Evolutionary conservation across 2,113 vertebrate species (phyloP).

Genomic region (Chitala chitala): DNA sequence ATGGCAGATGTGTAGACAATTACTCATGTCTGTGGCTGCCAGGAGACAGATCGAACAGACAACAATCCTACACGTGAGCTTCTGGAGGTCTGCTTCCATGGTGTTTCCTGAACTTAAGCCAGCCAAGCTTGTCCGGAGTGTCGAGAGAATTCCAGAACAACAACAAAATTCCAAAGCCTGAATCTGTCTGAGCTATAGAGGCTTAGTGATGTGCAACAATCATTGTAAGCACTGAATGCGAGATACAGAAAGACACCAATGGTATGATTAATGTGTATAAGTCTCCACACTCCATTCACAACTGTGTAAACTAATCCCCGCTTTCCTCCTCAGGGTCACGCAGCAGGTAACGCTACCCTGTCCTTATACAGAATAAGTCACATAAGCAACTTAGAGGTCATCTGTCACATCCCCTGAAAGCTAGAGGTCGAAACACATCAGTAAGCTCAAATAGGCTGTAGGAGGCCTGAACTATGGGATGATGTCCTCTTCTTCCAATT

Average conservation of each 20-base stretch:
- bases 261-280: constrained; percentile 43
- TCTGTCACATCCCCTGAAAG: constrained; percentile 61
- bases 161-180: background rate
- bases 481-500: constrained; percentile 17
- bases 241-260: constrained; percentile 20
- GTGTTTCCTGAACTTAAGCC: background rate
- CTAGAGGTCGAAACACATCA: constrained; percentile 51
- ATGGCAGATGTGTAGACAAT: background rate
- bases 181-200: too few species aligned
- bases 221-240: too few species aligned
- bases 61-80: background rate
- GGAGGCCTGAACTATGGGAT: constrained; percentile 47
- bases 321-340: constrained; percentile 66
- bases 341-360: constrained; percentile 60
- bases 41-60: background rate
- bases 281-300: constrained; percentile 35
- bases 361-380: constrained; percentile 52
- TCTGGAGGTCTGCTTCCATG: background rate
- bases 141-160: background rate
- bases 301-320: constrained; percentile 52
- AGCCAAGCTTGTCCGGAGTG: background rate
- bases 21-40: background rate
- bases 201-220: too few species aligned
- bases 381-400: constrained; percentile 52
- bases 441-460: constrained; percentile 47